Base-by-base conservation (phyloP, 2,888 invertebrate genomes). In the Meteorus cinctellus region DNA sequence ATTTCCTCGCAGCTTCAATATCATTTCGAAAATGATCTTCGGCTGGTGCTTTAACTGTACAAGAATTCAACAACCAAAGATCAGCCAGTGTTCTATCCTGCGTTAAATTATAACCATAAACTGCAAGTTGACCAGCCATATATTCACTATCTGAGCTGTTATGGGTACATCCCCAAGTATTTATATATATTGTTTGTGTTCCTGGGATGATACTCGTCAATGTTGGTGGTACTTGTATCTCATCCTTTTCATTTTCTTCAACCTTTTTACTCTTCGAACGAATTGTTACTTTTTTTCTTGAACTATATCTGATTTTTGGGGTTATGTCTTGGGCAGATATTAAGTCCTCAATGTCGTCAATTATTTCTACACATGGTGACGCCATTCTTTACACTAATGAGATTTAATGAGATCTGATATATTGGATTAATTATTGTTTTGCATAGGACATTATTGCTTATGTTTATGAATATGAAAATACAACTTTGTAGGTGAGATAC, bases 101-200 rank as follows among this genome's bases (percentile, higher is more conserved):
- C 0, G 95, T 96, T 66, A 98, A 91, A 74, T 92, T 93, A 89
- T 98, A 98, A 0, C 98, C 98, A 84, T 95, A 96, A 0, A 95
- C 93, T 0, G 96, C 95, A 75, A 99, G 90, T 83, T 98, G 94
- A 0, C 99, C 99, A 0, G 98, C 97, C 99, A 99, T 99, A 88
- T 99, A 99, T 91, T 99, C 99, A 0, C 97, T 96, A 89, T 99
- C 99, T 0, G 98, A 98, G 88, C 94, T 98, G 90, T 99, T 99
- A 91, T 99, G 99, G 0, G 98, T 96, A 89, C 98, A 99, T 4
- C 98, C 98, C 98, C 98, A 98, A 75, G 98, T 98, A 90, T 97
- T 97, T 1, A 98, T 92, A 63, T 84, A 88, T 72, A 88, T 84
- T 0, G 81, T 85, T 79, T 92, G 92, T 0, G 96, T 96, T 1